Evolutionary conservation across 2,113 vertebrate genomes (phyloP), one percentile per base, ranked within the genome.

Genomic region (Microcebus ravelobensis): DNA sequence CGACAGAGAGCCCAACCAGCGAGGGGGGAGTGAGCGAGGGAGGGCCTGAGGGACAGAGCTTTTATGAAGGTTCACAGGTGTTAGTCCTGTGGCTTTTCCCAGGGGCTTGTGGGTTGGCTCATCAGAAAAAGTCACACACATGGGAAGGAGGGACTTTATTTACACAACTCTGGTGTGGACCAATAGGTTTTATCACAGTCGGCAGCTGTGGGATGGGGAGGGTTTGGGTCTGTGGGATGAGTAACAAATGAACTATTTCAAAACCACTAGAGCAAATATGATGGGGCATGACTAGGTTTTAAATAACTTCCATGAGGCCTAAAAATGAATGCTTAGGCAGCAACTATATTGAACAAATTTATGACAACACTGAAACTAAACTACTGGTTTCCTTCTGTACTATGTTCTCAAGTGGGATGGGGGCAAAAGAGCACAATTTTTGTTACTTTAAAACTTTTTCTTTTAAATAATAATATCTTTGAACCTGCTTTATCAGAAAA

Each of bases 1-100:
- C 31, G 13, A 76, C 8, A 25, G 6, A 8, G 7, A 84, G 36
- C 25, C 6, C 31, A 45, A 17, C 23, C 65, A 18, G 25, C 61
- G 14, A 31, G 8, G 11, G 5, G 6, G n/a, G 5, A 63, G 18
- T 0, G 31, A 50, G 36, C 39, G 18, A 6, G 23, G 15, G 50
- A 17, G 27, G 6, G 31, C 11, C 7, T 3, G 15, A 17, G 18
- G 31, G 36, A 31, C 0, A 1, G 7, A 2, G 14, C 34, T 5
- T 45, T 68, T 70, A 15, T 39, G 9, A 15, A 61, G 34, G n/a
- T 23, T 13, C 11, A 5, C 21, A 34, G 18, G 18, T 34, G 5
- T 42, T 29, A 57, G 39, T 3, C 21, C 34, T 4, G 31, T n/a
- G 36, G 39, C 5, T 29, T 79, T 39, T 25, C 31, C 55, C 20